Conservation (phyloP, 2,797 vertebrate genomes). For the Manis pentadactyla region DNA sequence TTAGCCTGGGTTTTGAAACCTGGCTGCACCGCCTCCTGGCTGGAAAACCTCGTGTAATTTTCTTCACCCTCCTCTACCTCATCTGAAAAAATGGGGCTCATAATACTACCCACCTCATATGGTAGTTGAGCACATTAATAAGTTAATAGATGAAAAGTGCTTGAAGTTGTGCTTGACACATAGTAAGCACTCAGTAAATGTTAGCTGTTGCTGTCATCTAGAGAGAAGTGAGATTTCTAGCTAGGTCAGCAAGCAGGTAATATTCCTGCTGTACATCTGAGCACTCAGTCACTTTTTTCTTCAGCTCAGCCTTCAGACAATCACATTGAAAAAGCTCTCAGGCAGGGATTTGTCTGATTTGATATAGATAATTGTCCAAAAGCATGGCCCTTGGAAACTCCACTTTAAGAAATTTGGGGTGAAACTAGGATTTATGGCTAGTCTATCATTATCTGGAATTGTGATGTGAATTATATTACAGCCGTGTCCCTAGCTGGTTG, state of each 20-base stretch:
- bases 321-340: background rate
- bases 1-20: background rate
- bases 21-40: background rate
- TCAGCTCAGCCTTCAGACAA: background rate
- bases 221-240: background rate
- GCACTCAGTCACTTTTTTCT: background rate
- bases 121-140: background rate
- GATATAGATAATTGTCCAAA: background rate
- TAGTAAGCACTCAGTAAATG: background rate
- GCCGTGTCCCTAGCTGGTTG: background rate
- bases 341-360: background rate
- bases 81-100: background rate
- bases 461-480: background rate
- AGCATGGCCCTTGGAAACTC: background rate
- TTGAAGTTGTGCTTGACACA: background rate
- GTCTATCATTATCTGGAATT: background rate
- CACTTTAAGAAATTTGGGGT: background rate
- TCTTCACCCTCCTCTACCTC: background rate
- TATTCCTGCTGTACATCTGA: background rate
- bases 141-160: background rate
- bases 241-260: background rate
- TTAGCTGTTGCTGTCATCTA: background rate
- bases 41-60: background rate
- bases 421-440: background rate
- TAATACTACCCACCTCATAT: background rate